These are phyloP conservation scores for Antechinus stuartii DNA, from an alignment of 2,113 vertebrate species.

Conservation along the genomic window DNA sequence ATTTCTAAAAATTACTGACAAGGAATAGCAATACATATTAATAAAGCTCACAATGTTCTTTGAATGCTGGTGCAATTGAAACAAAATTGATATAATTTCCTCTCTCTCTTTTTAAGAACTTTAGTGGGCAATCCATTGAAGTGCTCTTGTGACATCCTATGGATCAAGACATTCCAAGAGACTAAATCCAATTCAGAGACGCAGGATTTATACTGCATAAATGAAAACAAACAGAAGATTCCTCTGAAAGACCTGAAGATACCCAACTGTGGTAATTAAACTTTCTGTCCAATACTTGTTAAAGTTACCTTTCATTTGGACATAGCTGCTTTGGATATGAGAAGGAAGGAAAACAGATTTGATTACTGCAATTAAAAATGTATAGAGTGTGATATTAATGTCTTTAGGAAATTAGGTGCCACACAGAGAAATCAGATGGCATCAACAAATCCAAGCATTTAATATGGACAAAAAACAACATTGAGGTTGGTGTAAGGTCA, in stretches of 20 bases:
- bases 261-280: slow-evolving; percentile 92
- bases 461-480: neutral
- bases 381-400: neutral
- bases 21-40: neutral
- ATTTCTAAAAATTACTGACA: slow-evolving; percentile 4
- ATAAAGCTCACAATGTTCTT: neutral
- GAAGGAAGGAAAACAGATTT: slow-evolving; percentile 15
- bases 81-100: neutral
- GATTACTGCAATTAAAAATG: slow-evolving; percentile 38
- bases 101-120: slow-evolving; percentile 84
- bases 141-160: slow-evolving; percentile 97
- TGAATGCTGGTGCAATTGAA: neutral
- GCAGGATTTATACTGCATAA: slow-evolving; percentile 92
- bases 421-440: slow-evolving; percentile 1
- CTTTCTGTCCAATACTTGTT: slow-evolving; percentile 70
- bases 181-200: slow-evolving; percentile 86
- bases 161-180: slow-evolving; percentile 95
- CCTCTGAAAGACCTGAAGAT: slow-evolving; percentile 89
- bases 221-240: slow-evolving; percentile 90
- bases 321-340: slow-evolving; percentile 39
- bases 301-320: slow-evolving; percentile 55
- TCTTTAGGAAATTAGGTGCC: slow-evolving; percentile 14
- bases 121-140: slow-evolving; percentile 94
- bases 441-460: neutral
- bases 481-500: neutral